Evolutionary conservation across 2,888 invertebrate species (phyloP).

Genomic region (Linnaemya tessellans): DNA sequence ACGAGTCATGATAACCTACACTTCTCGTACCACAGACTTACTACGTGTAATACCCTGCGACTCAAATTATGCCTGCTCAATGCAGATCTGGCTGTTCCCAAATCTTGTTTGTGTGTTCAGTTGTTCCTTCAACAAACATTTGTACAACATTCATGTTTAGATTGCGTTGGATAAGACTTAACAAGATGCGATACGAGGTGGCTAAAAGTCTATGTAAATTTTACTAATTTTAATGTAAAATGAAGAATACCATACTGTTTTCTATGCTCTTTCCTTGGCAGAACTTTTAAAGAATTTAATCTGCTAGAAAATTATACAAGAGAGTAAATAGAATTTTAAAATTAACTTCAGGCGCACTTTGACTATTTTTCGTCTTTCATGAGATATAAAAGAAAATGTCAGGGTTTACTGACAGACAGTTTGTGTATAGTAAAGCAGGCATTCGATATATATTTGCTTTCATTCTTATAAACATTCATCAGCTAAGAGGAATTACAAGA

Average conservation of each 20-base stretch:
- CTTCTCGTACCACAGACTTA: neutral
- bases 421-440: no score
- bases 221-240: slow-evolving; percentile 68
- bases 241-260: slow-evolving; percentile 40
- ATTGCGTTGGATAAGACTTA: slow-evolving; percentile 70
- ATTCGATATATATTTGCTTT: no score
- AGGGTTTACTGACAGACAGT: no score
- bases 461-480: no score
- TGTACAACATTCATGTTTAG: slow-evolving; percentile 61
- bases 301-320: no score
- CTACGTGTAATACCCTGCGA: slow-evolving; percentile 2
- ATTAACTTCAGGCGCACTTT: no score
- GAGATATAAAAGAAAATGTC: no score
- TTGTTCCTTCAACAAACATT: slow-evolving; percentile 30
- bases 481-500: no score
- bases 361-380: no score
- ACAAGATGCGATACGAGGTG: slow-evolving; percentile 64
- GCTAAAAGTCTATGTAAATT: slow-evolving; percentile 71
- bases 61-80: slow-evolving; percentile 15
- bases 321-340: no score
- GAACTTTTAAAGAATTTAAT: slow-evolving; percentile 31
- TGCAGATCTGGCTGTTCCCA: slow-evolving; percentile 6
- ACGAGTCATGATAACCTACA: slow-evolving; percentile 64
- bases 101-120: neutral
- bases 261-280: slow-evolving; percentile 27